Evolutionary conservation across 2,113 vertebrate species (phyloP), one percentile per base, ranked within the genome.

Genomic region (Axis porcinus): DNA sequence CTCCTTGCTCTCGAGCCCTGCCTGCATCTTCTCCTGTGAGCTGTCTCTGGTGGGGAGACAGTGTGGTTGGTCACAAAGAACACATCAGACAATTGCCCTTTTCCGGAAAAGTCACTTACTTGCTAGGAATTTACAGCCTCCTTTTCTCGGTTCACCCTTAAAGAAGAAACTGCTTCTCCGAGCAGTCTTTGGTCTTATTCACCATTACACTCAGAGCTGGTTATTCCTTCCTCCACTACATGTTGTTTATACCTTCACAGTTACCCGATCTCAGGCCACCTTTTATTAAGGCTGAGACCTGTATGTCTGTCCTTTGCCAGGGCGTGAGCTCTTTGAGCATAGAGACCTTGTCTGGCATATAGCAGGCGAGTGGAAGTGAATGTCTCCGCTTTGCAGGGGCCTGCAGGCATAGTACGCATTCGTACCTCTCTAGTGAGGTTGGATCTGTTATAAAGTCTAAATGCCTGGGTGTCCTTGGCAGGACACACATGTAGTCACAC

Each of bases 171-270:
- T 43, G 50, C 70, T 27, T 33, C 54, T 40, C 11, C 0, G 23
- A 2, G 21, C 25, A 28, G 13, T 19, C 30, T 45, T 60, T 43
- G 45, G 21, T 6, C 27, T 47, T 54, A 21, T 50, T 78, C 25
- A 76, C n/a, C 54, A 7, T 60, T n/a, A 7, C 3, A 6, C 43
- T n/a, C 25, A n/a, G 13, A 23, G 19, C 60, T 45, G 27, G n/a
- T 54, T 33, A 9, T n/a, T 60, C 14, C 30, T 21, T 74, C 9
- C 54, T 60, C 57, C 62, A 0, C 54, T 52, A 0, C 0, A 1
- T 14, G 4, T 33, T 7, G 2, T 60, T 91, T 6, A 15, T 9
- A 58, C 55, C 54, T 76, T 81, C n/a, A 17, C 14, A 30, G 1
- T 28, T 16, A 62, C 36, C 14, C 7, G 4, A 3, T 9, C 70